Evolutionary conservation across 2,797 vertebrate species (phyloP).

Genomic region (Neosalanx taihuensis): DNA sequence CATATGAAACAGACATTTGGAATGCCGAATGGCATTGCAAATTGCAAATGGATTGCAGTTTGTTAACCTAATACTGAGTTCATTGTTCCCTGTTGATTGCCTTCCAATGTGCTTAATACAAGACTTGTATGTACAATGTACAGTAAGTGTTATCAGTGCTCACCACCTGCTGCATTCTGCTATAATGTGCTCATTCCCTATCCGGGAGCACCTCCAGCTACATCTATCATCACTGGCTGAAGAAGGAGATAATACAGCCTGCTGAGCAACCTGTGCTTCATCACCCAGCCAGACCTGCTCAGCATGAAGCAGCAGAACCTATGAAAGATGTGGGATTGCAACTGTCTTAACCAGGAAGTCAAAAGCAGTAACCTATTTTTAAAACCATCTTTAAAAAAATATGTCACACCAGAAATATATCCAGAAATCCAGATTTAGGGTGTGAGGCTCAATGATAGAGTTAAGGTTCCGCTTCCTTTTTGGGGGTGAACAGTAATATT

Average conservation of each 20-base stretch:
- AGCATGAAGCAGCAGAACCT: constrained; percentile 45
- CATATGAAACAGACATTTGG: too few species aligned
- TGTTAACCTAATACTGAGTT: constrained; percentile 46
- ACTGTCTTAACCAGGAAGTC: constrained; percentile 58
- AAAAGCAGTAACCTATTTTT: constrained; percentile 33
- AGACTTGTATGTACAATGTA: constrained; percentile 84
- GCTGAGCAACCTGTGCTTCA: constrained; percentile 78
- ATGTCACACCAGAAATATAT: too few species aligned
- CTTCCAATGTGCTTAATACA: constrained; percentile 88
- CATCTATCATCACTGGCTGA: constrained; percentile 78
- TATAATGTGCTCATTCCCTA: constrained; percentile 81
- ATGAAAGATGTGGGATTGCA: constrained; percentile 25
- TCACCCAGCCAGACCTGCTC: constrained; percentile 47
- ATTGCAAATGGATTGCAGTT: too few species aligned
- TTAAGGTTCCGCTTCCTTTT: neutral
- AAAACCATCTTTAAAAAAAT: constrained; percentile 2
- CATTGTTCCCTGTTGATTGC: constrained; percentile 83
- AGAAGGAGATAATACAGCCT: constrained; percentile 79
- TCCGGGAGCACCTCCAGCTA: constrained; percentile 66
- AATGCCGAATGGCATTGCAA: too few species aligned
- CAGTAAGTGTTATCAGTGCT: constrained; percentile 85
- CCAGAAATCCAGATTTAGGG: too few species aligned
- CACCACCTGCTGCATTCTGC: constrained; percentile 86
- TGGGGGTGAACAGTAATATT: neutral
- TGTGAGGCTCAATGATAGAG: too few species aligned